Percentiles rank a stretch among this genome's conserved stretches.
Conservation (phyloP, 2,113 vertebrate genomes). For the Chrysemys picta region DNA sequence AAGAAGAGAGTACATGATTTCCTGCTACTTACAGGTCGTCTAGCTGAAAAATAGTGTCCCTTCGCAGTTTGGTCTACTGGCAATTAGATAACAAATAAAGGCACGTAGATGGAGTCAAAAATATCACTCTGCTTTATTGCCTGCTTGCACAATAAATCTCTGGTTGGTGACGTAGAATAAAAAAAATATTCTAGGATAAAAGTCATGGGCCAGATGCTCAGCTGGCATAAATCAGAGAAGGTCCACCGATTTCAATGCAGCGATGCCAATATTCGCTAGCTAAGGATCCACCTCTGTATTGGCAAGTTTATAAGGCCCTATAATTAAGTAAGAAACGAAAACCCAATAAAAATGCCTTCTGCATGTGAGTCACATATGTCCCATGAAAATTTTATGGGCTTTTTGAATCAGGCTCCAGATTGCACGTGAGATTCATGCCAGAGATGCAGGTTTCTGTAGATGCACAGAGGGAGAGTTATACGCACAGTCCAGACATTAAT, state of each 20-base stretch:
- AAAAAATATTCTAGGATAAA: constrained; percentile 25
- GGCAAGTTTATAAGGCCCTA: neutral
- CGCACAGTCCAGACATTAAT: neutral
- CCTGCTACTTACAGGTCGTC: constrained; percentile 67
- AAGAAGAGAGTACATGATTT: constrained; percentile 61
- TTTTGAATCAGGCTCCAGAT: neutral
- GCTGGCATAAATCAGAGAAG: constrained; percentile 30
- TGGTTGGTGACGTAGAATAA: constrained; percentile 11
- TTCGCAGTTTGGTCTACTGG: constrained; percentile 69
- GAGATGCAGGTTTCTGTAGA: neutral
- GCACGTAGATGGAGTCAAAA: constrained; percentile 68
- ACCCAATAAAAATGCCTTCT: neutral
- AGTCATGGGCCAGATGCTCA: neutral
- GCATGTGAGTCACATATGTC: neutral
- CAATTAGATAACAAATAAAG: constrained; percentile 77
- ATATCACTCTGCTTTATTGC: constrained; percentile 62
- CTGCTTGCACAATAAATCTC: constrained; percentile 50
- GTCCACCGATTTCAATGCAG: constrained; percentile 1
- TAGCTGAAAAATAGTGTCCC: constrained; percentile 69
- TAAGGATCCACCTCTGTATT: neutral
- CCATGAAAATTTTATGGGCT: neutral
- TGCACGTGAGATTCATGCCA: neutral
- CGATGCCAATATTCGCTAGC: neutral
- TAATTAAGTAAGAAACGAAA: neutral
- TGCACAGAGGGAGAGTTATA: neutral